Base-by-base conservation (phyloP, 2,113 vertebrate genomes). In the Tyto alba region DNA sequence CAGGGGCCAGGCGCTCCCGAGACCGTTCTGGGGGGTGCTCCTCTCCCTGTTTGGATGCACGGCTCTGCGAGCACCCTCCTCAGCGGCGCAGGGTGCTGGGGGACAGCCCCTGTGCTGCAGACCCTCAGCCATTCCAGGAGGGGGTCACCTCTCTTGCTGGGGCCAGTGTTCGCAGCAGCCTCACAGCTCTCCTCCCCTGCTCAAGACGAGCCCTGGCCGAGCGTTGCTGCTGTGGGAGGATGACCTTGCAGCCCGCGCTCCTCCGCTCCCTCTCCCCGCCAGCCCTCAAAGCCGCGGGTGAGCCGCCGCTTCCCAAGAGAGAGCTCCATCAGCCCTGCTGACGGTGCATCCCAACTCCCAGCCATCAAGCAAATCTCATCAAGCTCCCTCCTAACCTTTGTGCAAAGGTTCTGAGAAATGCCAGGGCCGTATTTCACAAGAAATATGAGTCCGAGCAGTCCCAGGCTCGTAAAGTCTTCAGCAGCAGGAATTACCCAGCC, bases 381-480 rank as follows among this genome's bases (percentile, higher is more conserved):
- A 75, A 26, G 40, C 57, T 94, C 60, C 78, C 74, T 88, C 60
- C 85, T 93, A 90, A 92, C 92, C 92, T 97, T 95, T 96, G 90
- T 64, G 79, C 94, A 92, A 96, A 95, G 94, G 95, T 92, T 86
- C 45, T 69, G 79, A 83, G 93, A 93, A 95, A 96, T 93, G 93
- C 94, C 95, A 95, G 93, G 79, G 72, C 64, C 7, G 25, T 94
- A 90, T 94, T 96, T 97, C 95, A 96, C 30, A 27, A 60, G 85
- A 64, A 73, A 79, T 52, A n/a, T 0, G 20, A 79, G 63, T 16
- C 34, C 4, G 0, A 62, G 71, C 4, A 1, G 62, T 14, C 45
- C 79, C 45, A 18, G 68, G 34, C 83, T 69, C 11, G 0, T 11
- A 21, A 13, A 45, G 9, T 1, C 66, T 67, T 18, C 7, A 1